Conservation (phyloP, 64 coral and sea anemone species). For the Pocillopora verrucosa region DNA sequence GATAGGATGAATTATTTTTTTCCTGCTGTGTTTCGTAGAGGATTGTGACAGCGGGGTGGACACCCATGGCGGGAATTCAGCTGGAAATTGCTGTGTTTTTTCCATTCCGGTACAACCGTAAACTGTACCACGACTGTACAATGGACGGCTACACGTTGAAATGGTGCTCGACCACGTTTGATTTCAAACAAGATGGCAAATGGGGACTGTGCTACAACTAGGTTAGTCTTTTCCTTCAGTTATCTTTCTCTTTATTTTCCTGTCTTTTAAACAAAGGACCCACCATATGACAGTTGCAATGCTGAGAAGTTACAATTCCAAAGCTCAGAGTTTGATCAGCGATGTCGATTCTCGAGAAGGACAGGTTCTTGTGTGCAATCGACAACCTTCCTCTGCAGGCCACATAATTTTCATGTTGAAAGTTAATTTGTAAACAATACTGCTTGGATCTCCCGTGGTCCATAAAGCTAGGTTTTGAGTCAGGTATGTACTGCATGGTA, state of each 20-base stretch:
- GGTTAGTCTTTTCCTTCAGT: not conserved
- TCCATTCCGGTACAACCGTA: slow-evolving; percentile 72
- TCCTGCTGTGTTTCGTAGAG: slow-evolving; percentile 42
- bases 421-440: not conserved
- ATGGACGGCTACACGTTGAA: slow-evolving; percentile 43
- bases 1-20: not conserved
- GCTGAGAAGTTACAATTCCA: not conserved
- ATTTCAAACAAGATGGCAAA: slow-evolving; percentile 55
- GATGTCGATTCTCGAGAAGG: too few species aligned
- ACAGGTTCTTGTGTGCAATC: too few species aligned
- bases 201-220: slow-evolving; percentile 70
- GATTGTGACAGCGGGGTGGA: slow-evolving; percentile 75
- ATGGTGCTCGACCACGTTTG: slow-evolving; percentile 71
- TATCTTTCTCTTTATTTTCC: too few species aligned
- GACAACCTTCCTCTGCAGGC: too few species aligned
- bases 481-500: not conserved
- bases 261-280: too few species aligned
- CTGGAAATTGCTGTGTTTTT: slow-evolving; percentile 88
- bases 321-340: too few species aligned
- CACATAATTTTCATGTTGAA: too few species aligned
- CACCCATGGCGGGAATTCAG: slow-evolving; percentile 76
- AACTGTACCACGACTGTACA: slow-evolving; percentile 68
- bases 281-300: too few species aligned
- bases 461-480: not conserved
- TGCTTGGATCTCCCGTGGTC: not conserved